Evolutionary conservation across 1,140 invertebrate species (phyloP), one percentile per base, ranked within the genome.

Genomic region (Pectinophora gossypiella): DNA sequence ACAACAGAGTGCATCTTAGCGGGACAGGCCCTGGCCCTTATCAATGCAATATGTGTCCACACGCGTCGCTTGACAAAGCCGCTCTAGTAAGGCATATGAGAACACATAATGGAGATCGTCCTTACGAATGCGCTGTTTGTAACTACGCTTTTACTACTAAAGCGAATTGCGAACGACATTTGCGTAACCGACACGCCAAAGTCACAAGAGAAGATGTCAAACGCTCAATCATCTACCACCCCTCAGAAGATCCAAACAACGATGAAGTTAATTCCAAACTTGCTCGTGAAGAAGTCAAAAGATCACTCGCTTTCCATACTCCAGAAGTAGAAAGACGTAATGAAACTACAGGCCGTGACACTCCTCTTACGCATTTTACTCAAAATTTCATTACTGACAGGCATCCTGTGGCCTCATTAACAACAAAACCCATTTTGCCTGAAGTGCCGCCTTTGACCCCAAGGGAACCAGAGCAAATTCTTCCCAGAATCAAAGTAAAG

Each of bases 81-180:
- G 96, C 96, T 0, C 76, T 99, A 1, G 92, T 96, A 1, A 92
- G 96, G 20, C 95, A 99, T 77, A 93, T 99, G 91, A 90, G 97
- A 59, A 95, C 94, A 1, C 97, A 99, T 85, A 98, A 98, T 72
- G 97, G 97, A 0, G 97, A 98, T 67, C 90, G 97, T 3, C 97
- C 97, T 0, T 99, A 96, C 71, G 95, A 98, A 72, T 99, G 98
- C 72, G 92, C 93, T 0, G 90, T 98, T 1, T 99, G 98, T 81
- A 96, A 96, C 64, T 98, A 96, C 66, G 96, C 97, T 0, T 99
- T 99, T 80, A 99, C 97, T 1, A 99, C 97, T 0, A 98, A 99
- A 84, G 92, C 95, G 0, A 97, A 97, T 64, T 97, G 95, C 70
- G 95, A 97, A 79, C 85, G 95, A 0, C 95, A 99, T 89, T 89